Evolutionary conservation across 2,888 invertebrate species (phyloP), one percentile per base, ranked within the genome.

Genomic region (Apodemia zela): DNA sequence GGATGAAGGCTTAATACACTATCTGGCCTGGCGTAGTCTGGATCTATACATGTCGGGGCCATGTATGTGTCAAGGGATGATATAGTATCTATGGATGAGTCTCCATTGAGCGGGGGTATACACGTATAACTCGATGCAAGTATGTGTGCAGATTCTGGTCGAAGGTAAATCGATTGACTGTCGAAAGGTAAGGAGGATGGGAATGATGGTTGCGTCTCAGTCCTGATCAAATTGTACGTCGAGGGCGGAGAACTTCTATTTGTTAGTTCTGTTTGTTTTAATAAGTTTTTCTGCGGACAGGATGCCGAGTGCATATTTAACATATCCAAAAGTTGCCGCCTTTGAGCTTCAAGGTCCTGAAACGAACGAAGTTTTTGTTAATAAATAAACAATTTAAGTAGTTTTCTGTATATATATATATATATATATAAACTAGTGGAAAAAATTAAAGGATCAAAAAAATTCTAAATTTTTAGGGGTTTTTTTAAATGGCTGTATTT

Each of bases 271-370:
- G 54, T 15, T 29, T 57, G 54, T 57, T 57, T 57, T 15, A 57
- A 29, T 15, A 57, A 29, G 67, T 82, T 81, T 72, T 88, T 87
- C 72, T 94, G 94, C 66, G 95, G 89, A 78, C 97, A 97, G 15
- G 94, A 93, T 0, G 95, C 94, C 51, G 94, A 92, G 83, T 97
- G 97, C 17, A 94, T 85, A 62, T 95, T 94, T 72, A 97, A 86
- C 94, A 97, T 96, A 72, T 97, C 96, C 74, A 95, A 93, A 65
- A 98, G 90, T 77, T 95, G 94, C 69, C 95, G 94, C 75, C 95
- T 94, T 80, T 97, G 96, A 63, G 94, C 95, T 87, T 97, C 96
- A 76, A 97, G 89, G 75, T 95, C 94, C 85, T 96, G 95, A 57
- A 85, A 87, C 67, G 61, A 67, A 66, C 7, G 17, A 15, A 17